phyloP scores from a whole-genome alignment of 2,113 vertebrate species.

The Pygathrix nemaeus region DNA sequence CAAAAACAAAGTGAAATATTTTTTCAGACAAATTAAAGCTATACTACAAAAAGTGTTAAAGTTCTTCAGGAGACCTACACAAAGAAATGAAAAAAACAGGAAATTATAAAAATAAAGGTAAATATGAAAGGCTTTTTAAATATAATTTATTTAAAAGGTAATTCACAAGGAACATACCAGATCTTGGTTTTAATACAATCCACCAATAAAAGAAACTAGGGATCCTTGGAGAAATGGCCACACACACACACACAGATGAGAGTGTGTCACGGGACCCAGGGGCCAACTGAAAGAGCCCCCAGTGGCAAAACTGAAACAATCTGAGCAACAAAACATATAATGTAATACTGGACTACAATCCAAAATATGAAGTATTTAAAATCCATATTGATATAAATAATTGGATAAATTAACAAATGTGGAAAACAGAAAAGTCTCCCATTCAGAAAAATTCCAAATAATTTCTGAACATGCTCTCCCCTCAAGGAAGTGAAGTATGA shows the following conservation, averaged over 20 bases:
- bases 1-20: rapidly evolving
- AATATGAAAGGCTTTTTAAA: rapidly evolving
- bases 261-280: not conserved
- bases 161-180: rapidly evolving
- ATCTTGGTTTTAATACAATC: not conserved
- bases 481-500: not conserved
- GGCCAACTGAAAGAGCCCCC: rapidly evolving
- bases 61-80: not conserved
- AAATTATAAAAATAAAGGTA: rapidly evolving
- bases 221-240: not conserved
- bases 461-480: not conserved
- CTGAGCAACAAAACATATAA: no score
- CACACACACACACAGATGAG: no score
- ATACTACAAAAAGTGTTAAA: not conserved
- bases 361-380: no score
- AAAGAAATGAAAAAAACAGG: rapidly evolving
- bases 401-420: no score
- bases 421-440: no score
- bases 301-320: not conserved
- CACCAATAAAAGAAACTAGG: not conserved
- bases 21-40: not conserved
- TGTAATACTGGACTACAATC: no score
- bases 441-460: no score
- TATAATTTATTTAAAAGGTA: not conserved
- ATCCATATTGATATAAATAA: no score